Evolutionary conservation across 2,113 vertebrate species (phyloP), one percentile per base, ranked within the genome.

Genomic region (Puffinus mauretanicus): DNA sequence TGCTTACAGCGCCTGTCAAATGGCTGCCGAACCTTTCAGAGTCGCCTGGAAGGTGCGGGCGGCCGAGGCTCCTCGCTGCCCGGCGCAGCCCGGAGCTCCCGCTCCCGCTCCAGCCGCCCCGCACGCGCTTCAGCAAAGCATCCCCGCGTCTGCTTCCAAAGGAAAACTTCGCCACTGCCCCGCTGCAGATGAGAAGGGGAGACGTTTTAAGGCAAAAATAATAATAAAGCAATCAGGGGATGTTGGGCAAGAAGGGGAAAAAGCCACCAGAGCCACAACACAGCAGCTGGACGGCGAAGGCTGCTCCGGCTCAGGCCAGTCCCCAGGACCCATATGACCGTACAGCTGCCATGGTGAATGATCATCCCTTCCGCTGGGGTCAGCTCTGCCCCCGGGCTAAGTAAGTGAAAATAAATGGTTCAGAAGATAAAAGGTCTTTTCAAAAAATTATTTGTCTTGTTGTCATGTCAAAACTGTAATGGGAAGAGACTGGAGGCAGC

Each of bases 391-490:
- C 97, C 42, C 60, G 42, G 98, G 98, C 97, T 83, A 94, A 93
- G 88, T 96, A 95, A 95, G 94, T 90, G 98, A 97, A 98, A 98
- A 98, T 98, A 98, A 98, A 98, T 98, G 98, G 96, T 96, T 96
- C 86, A 91, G 97, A 90, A 97, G 98, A 98, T 98, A 98, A 98
- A 98, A 97, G 98, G 97, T 97, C 97, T 97, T 96, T 95, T 83
- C 42, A 94, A 97, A 97, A 96, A 97, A 97, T 96, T 98, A 98
- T 98, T 98, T 98, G 97, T 98, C 98, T 97, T 97, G 94, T 97
- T 97, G 91, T 97, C 97, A 94, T 18, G 55, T 97, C 95, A 92
- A 91, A 94, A 97, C 91, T 94, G 86, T 97, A 96, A 94, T 58
- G 96, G 96, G 95, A 96, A 97, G 95, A 92, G 88, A 93, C 91